Conservation (phyloP, 1,140 invertebrate genomes). For the Aphaenogaster floridana region DNA sequence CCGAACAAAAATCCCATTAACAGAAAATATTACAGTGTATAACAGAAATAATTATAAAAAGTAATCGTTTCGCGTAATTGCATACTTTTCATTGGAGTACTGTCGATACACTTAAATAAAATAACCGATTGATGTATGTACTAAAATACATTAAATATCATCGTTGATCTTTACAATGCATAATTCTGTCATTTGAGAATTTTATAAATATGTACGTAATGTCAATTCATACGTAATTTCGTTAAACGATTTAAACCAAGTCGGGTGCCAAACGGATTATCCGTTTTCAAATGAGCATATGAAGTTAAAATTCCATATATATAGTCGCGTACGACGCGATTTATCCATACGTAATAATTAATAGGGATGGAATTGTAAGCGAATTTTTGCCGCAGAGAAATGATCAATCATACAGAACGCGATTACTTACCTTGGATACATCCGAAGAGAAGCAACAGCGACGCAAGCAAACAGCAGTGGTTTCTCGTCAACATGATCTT, state of each 20-base stretch:
- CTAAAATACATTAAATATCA: slow-evolving; percentile 15
- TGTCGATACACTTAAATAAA: not conserved
- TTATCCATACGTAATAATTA: not conserved
- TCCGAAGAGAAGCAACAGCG: slow-evolving; percentile 14
- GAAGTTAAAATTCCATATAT: not conserved
- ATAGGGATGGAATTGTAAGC: not conserved
- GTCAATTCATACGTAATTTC: not conserved
- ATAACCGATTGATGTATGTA: not conserved
- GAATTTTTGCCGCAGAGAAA: not conserved
- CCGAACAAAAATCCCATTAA: not conserved
- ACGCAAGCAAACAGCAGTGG: slow-evolving; percentile 1
- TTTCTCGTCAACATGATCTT: slow-evolving; percentile 41
- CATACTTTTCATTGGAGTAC: not conserved
- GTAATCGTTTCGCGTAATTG: not conserved
- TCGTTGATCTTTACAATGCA: not conserved
- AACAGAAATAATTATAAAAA: not conserved
- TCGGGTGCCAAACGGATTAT: not conserved
- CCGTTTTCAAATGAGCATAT: not conserved
- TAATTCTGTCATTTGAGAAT: not conserved
- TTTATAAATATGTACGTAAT: not conserved
- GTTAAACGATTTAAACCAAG: not conserved
- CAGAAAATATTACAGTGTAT: not conserved
- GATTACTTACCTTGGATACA: slow-evolving; percentile 27
- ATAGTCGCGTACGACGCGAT: not conserved
- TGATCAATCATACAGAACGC: not conserved